phyloP scores from a whole-genome alignment of 2,888 invertebrate genomes.

The Cephus pygmeus region DNA sequence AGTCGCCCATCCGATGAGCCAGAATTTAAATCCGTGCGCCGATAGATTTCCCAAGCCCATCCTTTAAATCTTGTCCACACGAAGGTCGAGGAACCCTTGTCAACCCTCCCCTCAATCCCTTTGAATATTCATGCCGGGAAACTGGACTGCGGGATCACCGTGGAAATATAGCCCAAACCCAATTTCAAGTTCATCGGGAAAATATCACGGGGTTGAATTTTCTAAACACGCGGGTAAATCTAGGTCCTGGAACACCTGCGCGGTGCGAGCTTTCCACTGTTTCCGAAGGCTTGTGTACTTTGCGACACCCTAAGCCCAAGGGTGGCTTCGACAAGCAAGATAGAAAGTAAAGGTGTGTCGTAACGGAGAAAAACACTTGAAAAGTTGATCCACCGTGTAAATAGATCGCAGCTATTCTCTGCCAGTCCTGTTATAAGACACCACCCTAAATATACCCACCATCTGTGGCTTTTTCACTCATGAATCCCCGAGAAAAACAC shows the following conservation, averaged over 20 bases:
- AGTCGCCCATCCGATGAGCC: not conserved
- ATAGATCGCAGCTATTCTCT: not conserved
- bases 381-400: slow-evolving; percentile 12
- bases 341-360: not conserved
- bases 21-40: not conserved
- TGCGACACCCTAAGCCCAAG: not conserved
- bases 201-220: not conserved
- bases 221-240: not conserved
- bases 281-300: not conserved
- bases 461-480: not conserved
- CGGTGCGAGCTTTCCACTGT: not conserved
- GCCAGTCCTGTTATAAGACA: not conserved
- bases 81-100: not conserved
- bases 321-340: not conserved
- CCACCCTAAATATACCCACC: not conserved
- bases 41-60: not conserved
- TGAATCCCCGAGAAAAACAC: not conserved
- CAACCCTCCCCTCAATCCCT: not conserved
- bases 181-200: not conserved
- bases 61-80: not conserved
- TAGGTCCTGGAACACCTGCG: not conserved
- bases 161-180: not conserved
- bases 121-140: not conserved
- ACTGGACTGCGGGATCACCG: not conserved
- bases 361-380: slow-evolving; percentile 16